phyloP scores from a whole-genome alignment of 2,113 vertebrate species.

The Clarias macrocephalus region DNA sequence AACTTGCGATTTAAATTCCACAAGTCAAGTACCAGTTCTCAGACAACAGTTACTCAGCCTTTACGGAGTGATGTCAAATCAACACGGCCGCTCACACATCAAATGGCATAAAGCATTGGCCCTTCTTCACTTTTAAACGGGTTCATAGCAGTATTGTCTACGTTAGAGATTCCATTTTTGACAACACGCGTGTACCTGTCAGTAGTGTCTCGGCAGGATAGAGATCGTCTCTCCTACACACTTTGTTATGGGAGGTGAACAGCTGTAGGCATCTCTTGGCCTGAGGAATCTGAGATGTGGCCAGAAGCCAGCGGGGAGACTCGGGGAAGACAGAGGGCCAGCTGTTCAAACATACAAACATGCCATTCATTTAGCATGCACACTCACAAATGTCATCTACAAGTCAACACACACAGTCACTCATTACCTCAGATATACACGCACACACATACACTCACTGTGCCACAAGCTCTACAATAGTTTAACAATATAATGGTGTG shows the following conservation, averaged over 20 bases:
- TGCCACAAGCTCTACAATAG: neutral
- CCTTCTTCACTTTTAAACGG: neutral
- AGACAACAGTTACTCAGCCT: neutral
- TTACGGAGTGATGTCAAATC: neutral
- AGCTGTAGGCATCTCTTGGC: conserved; percentile 73
- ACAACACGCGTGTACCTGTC: conserved; percentile 63
- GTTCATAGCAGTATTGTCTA: neutral
- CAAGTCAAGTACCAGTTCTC: neutral
- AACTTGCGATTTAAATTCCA: neutral
- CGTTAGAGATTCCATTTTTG: neutral
- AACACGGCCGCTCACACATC: neutral
- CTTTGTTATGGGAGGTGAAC: conserved; percentile 68
- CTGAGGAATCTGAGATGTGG: conserved; percentile 75
- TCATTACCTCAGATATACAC: neutral
- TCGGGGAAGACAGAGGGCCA: conserved; percentile 79
- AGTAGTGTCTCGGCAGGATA: conserved; percentile 66
- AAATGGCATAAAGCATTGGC: neutral
- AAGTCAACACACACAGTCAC: neutral
- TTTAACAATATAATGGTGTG: neutral
- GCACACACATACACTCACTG: neutral
- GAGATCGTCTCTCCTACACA: conserved; percentile 60
- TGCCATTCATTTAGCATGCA: conserved; percentile 8
- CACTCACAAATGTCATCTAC: conserved; percentile 3
- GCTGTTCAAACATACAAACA: conserved; percentile 65
- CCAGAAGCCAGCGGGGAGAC: conserved; percentile 87